Percentiles rank a stretch among this genome's conserved stretches.
Conservation (phyloP, 2,888 invertebrate species). For the Blastobasis lacticolella region DNA sequence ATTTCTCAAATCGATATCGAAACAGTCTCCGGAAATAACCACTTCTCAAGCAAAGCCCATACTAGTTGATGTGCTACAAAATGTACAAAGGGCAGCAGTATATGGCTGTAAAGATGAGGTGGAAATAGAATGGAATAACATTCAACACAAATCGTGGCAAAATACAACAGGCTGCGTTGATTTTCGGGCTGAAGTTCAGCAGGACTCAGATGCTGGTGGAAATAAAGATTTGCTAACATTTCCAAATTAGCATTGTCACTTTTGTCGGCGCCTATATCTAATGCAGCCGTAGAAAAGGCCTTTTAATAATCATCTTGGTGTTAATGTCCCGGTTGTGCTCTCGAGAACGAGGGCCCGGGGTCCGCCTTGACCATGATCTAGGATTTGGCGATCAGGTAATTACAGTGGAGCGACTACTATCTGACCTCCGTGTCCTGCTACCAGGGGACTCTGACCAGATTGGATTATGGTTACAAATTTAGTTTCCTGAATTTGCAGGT, state of each 20-base stretch:
- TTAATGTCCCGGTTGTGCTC: too few species aligned
- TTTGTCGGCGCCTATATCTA: conserved; percentile 5
- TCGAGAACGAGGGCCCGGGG: too few species aligned
- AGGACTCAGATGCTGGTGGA: conserved; percentile 1
- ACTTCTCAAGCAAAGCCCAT: conserved; percentile 7
- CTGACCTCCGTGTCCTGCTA: too few species aligned
- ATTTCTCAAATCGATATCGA: conserved; percentile 7
- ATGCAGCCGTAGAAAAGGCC: too few species aligned
- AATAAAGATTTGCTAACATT: conserved; percentile 2
- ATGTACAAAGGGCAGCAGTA: conserved; percentile 3
- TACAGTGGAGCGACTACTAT: too few species aligned
- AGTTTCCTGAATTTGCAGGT: too few species aligned
- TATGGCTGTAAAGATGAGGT: conserved; percentile 5
- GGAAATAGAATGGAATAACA: conserved; percentile 2
- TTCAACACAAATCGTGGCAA: conserved; percentile 2
- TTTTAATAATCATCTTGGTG: too few species aligned
- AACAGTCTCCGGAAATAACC: conserved; percentile 3
- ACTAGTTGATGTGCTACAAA: conserved; percentile 4
- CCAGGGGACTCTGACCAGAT: too few species aligned
- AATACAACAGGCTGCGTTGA: conserved; percentile 1
- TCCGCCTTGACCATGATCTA: too few species aligned
- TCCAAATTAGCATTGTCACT: conserved; percentile 6
- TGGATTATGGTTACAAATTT: too few species aligned
- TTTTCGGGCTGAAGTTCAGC: conserved; percentile 3
- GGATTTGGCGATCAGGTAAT: too few species aligned